phyloP scores from a whole-genome alignment of 2,113 vertebrate genomes.

The Elaphurus davidianus region DNA sequence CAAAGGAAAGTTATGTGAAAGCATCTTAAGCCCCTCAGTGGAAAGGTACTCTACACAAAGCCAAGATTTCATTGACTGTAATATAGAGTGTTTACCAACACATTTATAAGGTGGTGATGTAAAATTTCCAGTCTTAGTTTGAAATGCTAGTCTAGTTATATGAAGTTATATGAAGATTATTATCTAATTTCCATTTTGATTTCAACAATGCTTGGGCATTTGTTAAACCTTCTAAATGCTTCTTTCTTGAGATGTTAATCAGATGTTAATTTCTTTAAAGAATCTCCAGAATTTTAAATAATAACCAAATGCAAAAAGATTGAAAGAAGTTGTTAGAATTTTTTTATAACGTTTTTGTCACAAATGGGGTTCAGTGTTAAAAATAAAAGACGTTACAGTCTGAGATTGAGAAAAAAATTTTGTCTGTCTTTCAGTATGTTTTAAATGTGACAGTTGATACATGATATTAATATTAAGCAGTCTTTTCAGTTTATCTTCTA shows the following conservation, averaged over 20 bases:
- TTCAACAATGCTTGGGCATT: neutral
- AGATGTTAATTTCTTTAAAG: conserved; percentile 51
- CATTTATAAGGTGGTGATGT: neutral
- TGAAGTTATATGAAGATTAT: conserved; percentile 36
- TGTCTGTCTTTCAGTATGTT: neutral
- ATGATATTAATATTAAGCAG: neutral
- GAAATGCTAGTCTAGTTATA: neutral
- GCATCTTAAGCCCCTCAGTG: neutral
- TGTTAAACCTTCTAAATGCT: neutral
- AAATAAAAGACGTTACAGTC: neutral
- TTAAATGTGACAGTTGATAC: neutral
- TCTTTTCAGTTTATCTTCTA: neutral
- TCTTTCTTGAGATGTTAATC: conserved; percentile 40
- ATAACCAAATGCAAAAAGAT: conserved; percentile 8
- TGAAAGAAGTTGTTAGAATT: neutral
- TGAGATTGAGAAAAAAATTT: neutral
- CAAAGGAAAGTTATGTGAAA: neutral
- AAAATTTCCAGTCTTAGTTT: conserved; percentile 4
- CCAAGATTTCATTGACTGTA: neutral
- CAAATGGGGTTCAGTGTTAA: conserved; percentile 12
- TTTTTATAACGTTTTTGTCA: conserved; percentile 13
- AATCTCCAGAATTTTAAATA: neutral
- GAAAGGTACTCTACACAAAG: neutral
- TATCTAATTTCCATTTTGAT: neutral
- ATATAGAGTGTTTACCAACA: neutral